Evolutionary conservation across 2,113 vertebrate species (phyloP), one percentile per base, ranked within the genome.

Genomic region (Junco hyemalis): DNA sequence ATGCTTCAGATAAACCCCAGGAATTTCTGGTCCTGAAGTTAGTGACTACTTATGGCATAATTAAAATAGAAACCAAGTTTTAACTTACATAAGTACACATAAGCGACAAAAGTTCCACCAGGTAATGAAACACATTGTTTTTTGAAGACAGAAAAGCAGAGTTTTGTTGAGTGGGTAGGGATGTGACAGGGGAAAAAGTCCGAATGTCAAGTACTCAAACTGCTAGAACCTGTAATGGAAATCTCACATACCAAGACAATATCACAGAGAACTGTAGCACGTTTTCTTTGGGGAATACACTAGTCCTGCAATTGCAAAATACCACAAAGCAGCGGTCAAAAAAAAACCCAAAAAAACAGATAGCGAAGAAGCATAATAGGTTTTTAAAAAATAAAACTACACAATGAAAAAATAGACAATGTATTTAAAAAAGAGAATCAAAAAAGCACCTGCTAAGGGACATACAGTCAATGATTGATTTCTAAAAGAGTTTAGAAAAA

Each of bases 111-210:
- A 35, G 10, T 51, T 63, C 86, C 33, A 72, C 5, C 19, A 56
- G 14, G 8, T 66, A 48, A 68, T 16, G n/a, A 74, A 74, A 64
- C 40, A 23, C 12, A 24, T 3, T 20, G 36, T 1, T 1, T 1
- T 79, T 59, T 66, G 15, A 85, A 25, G 7, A 90, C 74, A 80
- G 5, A 48, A 80, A 54, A 9, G 0, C 4, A 57, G 6, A 6
- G 23, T 68, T 48, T 72, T 48, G 7, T 23, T 64, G 12, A 56
- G 18, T 56, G 13, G 17, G 5, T 61, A 25, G 5, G 5, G 8
- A 22, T 11, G 6, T 35, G 12, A 47, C 31, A n/a, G 11, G 8
- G 47, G 24, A 3, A 40, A 38, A 8, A 8, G 3, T 0, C 8
- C 2, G 1, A 56, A 40, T 26, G 5, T 2, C 47, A 65, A 48